These are phyloP conservation scores for Pseudochirops corinnae DNA, from an alignment of 2,797 vertebrate species.

Conservation along the genomic window DNA sequence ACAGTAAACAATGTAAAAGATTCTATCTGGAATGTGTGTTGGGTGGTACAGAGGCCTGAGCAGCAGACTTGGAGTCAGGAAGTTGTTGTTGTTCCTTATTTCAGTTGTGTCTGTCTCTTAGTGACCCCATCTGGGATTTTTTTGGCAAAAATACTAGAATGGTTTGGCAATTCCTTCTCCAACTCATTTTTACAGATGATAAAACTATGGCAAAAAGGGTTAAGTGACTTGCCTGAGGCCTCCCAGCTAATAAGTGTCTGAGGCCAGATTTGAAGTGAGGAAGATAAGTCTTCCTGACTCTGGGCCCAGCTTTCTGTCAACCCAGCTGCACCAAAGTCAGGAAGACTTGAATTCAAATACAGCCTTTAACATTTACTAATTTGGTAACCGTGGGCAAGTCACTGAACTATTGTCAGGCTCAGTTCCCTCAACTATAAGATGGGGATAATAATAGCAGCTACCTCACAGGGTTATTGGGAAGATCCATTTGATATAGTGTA, in stretches of 20 bases:
- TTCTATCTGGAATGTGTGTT: neutral
- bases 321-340: neutral
- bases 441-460: neutral
- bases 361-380: neutral
- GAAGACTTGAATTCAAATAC: neutral
- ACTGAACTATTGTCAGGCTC: neutral
- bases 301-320: neutral
- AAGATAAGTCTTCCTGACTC: neutral
- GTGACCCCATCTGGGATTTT: neutral
- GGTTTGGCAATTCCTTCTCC: neutral
- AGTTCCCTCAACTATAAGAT: neutral
- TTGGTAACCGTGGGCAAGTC: neutral
- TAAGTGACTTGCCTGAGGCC: neutral
- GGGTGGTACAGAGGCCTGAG: neutral
- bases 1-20: constrained; percentile 16
- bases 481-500: neutral
- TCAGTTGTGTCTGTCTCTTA: neutral
- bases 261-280: neutral
- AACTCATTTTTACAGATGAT: neutral
- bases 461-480: neutral
- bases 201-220: neutral
- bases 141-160: neutral
- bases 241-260: neutral
- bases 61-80: neutral
- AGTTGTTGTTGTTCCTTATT: neutral